phyloP scores from a whole-genome alignment of 2,113 vertebrate species.

The Bagarius yarrelli region DNA sequence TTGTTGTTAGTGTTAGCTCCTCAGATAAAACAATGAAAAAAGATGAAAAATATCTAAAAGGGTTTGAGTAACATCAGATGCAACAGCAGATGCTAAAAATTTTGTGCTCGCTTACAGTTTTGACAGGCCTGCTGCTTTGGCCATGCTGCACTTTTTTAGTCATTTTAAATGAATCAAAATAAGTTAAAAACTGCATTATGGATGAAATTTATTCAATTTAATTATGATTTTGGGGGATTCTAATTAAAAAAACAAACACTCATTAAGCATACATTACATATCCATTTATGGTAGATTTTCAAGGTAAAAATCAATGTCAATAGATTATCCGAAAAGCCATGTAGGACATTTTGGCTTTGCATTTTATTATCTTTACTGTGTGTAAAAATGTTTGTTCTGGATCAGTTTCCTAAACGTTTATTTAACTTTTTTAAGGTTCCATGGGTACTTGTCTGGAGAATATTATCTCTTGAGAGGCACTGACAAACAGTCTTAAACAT shows the following conservation, averaged over 20 bases:
- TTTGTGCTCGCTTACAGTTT: constrained; percentile 43
- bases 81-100: constrained; percentile 80
- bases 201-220: neutral
- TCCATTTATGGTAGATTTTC: neutral
- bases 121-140: constrained; percentile 25
- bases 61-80: constrained; percentile 66
- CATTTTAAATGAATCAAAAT: constrained; percentile 17
- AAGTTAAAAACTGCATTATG: neutral
- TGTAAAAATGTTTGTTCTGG: constrained; percentile 12
- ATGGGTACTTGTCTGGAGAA: constrained; percentile 34
- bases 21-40: constrained; percentile 4
- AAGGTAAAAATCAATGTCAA: neutral
- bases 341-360: constrained; percentile 4
- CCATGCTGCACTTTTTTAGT: constrained; percentile 7
- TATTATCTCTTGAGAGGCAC: constrained; percentile 38
- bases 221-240: neutral
- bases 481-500: constrained; percentile 56
- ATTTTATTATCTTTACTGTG: neutral
- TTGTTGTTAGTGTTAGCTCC: neutral
- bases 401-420: constrained; percentile 22
- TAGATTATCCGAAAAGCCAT: constrained; percentile 1
- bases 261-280: neutral
- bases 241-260: neutral
- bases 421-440: constrained; percentile 7
- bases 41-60: constrained; percentile 78